A percentile compares a stretch with the other conserved stretches of the same genome.
Evolutionary conservation across 2,888 invertebrate species (phyloP).

Genomic region (Theretra japonica): DNA sequence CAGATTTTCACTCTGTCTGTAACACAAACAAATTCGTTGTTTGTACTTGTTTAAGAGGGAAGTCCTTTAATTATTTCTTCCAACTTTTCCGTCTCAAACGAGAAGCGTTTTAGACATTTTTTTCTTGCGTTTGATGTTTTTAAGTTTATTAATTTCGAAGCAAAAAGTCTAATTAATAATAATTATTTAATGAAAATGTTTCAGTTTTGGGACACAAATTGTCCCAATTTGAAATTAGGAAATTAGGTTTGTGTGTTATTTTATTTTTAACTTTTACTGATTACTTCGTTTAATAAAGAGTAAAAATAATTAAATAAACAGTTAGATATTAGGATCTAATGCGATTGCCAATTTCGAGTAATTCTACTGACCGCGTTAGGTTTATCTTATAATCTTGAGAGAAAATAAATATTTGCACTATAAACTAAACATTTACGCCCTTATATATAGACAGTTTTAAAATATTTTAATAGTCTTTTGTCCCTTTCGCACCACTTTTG

Average conservation of each 20-base stretch:
- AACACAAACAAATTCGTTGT: background rate
- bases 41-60: constrained; percentile 7
- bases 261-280: background rate
- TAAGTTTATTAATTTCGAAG: constrained; percentile 15
- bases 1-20: background rate
- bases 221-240: background rate
- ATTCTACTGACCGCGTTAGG: too few species aligned
- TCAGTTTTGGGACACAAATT: background rate
- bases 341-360: too few species aligned
- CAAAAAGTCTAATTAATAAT: constrained; percentile 2
- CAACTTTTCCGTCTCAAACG: constrained; percentile 5
- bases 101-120: background rate
- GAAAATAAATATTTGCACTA: too few species aligned
- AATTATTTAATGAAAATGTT: background rate
- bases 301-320: too few species aligned
- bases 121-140: constrained; percentile 12
- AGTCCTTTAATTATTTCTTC: constrained; percentile 18
- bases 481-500: too few species aligned
- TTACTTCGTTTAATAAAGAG: background rate
- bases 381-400: too few species aligned
- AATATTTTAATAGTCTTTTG: too few species aligned
- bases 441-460: too few species aligned
- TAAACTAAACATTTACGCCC: too few species aligned
- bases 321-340: too few species aligned
- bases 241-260: background rate